Percentiles rank a stretch among this genome's conserved stretches.
Evolutionary conservation across 2,888 invertebrate genomes (phyloP).

Genomic region (Cheilosia grossa): DNA sequence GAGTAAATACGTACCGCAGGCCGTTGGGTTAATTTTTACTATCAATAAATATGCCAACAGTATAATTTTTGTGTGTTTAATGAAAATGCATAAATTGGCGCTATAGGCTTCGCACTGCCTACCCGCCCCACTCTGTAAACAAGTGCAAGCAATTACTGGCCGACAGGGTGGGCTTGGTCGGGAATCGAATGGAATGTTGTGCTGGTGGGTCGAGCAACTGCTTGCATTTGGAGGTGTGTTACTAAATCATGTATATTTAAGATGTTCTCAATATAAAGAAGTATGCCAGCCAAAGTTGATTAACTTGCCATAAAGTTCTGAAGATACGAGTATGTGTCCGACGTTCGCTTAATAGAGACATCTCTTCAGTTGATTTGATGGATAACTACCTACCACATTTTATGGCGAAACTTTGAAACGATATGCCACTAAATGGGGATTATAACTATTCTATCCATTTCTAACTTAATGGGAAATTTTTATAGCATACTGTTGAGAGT

Average conservation of each 20-base stretch:
- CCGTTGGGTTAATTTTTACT: slow-evolving; percentile 70
- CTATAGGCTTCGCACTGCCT: slow-evolving; percentile 22
- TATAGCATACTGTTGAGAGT: too few relatives aligned
- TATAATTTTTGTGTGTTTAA: slow-evolving; percentile 57
- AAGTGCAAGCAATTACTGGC: slow-evolving; percentile 42
- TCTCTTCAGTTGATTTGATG: not conserved
- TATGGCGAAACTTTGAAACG: slow-evolving; percentile 34
- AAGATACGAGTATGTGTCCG: not conserved
- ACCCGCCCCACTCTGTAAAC: slow-evolving; percentile 22
- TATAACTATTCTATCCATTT: not conserved
- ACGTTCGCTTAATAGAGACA: slow-evolving; percentile 15
- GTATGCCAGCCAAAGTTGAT: slow-evolving; percentile 40
- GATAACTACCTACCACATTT: slow-evolving; percentile 24
- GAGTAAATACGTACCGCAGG: not conserved
- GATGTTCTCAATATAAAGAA: slow-evolving; percentile 27
- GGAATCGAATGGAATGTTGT: not conserved
- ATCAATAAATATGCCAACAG: slow-evolving; percentile 71
- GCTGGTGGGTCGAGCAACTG: slow-evolving; percentile 5
- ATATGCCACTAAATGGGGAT: slow-evolving; percentile 16
- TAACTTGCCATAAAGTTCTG: slow-evolving; percentile 32
- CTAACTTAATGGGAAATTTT: not conserved
- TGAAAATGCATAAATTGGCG: slow-evolving; percentile 72
- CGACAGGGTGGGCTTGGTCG: slow-evolving; percentile 23
- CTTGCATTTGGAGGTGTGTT: slow-evolving; percentile 41
- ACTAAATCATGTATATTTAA: slow-evolving; percentile 58